Evolutionary conservation across 2,113 vertebrate species (phyloP), one percentile per base, ranked within the genome.

Genomic region (Symphodus melops): DNA sequence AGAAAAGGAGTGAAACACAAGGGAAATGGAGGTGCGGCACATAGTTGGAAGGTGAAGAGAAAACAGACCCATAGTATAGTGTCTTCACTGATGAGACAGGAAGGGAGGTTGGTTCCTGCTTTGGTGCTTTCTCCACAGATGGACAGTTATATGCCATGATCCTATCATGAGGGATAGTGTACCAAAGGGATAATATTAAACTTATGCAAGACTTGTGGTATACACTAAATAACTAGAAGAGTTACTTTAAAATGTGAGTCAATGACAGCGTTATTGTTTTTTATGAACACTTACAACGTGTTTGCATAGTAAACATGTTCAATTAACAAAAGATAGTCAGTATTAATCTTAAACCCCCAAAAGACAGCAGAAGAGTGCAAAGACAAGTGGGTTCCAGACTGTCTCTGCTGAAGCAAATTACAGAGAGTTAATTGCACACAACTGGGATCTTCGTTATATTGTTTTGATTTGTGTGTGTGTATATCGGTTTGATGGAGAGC

Each of bases 371-470:
- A 68, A n/a, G 28, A 10, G 42, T 14, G 6, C 3, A 1, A 16
- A 72, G 69, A 42, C 20, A 52, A 37, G 20, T 14, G 28, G 8
- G 9, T 48, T 55, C n/a, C 54, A 76, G 21, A 54, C 21, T 53
- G 57, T 28, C 33, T 20, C 61, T 70, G 73, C 41, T 25, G 28
- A 39, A 71, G 41, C 4, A 10, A 52, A 49, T 39, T 14, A 25
- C 17, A 3, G 11, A 0, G 69, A 64, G 53, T 75, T 75, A 68
- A 75, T 74, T 63, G 28, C 39, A 53, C 39, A 49, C 81, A 48
- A 37, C 49, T 48, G 75, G 70, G 77, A 72, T 76, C 53, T 19
- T 71, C 19, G 61, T 75, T 66, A 58, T 42, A 46, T 25, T 42
- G 48, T 63, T 58, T 51, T n/a, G n/a, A n/a, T n/a, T n/a, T n/a